phyloP scores from a whole-genome alignment of 2,888 invertebrate species.

The Eulithis testata region DNA sequence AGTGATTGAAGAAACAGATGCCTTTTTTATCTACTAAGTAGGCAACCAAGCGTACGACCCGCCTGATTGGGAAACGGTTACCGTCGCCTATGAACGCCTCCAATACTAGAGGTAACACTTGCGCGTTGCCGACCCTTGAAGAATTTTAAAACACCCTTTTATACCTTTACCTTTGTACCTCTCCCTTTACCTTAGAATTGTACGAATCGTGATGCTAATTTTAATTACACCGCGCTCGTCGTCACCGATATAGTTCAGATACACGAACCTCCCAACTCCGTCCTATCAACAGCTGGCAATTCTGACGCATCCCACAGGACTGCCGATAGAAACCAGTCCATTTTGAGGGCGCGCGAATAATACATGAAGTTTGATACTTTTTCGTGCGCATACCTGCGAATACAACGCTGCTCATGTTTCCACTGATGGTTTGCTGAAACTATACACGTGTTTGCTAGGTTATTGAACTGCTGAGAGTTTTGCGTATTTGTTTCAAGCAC shows the following conservation, averaged over 20 bases:
- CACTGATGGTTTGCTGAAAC: background rate
- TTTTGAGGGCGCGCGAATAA: constrained; percentile 27
- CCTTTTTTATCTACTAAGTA: too few relatives aligned
- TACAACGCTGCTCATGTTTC: constrained; percentile 7
- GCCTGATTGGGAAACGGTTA: too few relatives aligned
- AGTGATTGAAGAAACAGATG: too few relatives aligned
- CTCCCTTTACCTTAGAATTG: too few relatives aligned
- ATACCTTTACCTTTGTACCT: too few relatives aligned
- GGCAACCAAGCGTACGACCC: too few relatives aligned
- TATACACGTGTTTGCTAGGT: background rate
- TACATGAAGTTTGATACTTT: constrained; percentile 28
- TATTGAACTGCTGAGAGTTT: background rate
- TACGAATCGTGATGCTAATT: too few relatives aligned
- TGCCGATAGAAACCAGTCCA: constrained; percentile 25
- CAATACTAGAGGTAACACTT: too few relatives aligned
- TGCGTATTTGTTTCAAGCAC: background rate
- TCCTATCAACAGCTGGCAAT: constrained; percentile 8
- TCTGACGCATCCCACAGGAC: constrained; percentile 41
- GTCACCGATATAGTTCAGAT: background rate
- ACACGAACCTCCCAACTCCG: background rate
- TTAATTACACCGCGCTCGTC: too few relatives aligned
- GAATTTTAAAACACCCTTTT: too few relatives aligned
- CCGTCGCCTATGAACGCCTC: too few relatives aligned
- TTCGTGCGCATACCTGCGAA: constrained; percentile 22
- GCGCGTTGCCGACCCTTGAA: too few relatives aligned